Evolutionary conservation across 2,888 invertebrate species (phyloP).

Genomic region (Cryptophagus acutangulus): DNA sequence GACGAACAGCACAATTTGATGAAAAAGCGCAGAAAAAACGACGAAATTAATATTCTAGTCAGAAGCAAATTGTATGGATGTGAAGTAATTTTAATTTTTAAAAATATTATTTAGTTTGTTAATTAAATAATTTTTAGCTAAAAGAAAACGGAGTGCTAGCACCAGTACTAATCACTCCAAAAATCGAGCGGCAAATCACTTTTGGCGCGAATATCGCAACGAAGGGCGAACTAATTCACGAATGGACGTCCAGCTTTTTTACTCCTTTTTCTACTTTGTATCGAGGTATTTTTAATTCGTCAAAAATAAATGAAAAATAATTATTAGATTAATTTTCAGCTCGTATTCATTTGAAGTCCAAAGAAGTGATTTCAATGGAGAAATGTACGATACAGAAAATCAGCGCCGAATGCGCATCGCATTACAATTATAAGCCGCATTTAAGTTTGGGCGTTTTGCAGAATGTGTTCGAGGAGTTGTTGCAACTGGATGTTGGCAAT

Average conservation of each 20-base stretch:
- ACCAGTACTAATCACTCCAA: constrained; percentile 36
- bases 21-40: constrained; percentile 32
- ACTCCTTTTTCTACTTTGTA: constrained; percentile 39
- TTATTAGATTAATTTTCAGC: constrained; percentile 28
- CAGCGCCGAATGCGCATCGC: constrained; percentile 32
- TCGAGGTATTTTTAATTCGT: constrained; percentile 31
- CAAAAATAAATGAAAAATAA: constrained; percentile 9
- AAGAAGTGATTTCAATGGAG: constrained; percentile 36
- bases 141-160: constrained; percentile 21
- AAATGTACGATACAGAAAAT: constrained; percentile 37
- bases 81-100: constrained; percentile 27
- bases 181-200: constrained; percentile 39
- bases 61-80: constrained; percentile 39
- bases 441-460: constrained; percentile 35
- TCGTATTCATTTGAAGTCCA: constrained; percentile 25
- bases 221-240: constrained; percentile 35
- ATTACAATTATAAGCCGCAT: constrained; percentile 35
- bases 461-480: constrained; percentile 32
- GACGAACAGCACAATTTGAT: constrained; percentile 30
- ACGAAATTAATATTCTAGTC: constrained; percentile 37
- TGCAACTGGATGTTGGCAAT: constrained; percentile 30
- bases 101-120: background rate
- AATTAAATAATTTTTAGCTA: background rate
- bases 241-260: constrained; percentile 40
- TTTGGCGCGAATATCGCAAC: constrained; percentile 37